Conservation (phyloP, 2,797 vertebrate species). For the Coracias cyanogaster region DNA sequence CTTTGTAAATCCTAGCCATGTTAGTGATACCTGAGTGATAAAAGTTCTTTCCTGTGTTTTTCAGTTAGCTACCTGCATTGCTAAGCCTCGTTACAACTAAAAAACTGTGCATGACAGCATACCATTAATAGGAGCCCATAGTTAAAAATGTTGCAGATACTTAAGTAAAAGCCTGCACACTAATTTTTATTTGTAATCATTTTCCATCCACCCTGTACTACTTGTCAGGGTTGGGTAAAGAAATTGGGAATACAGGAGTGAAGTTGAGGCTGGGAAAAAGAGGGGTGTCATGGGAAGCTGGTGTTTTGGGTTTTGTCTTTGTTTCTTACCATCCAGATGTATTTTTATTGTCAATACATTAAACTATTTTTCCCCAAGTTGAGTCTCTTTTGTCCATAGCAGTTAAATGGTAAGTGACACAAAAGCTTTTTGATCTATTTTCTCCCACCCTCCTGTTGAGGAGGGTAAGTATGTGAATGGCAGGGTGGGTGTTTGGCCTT, state of each 20-base stretch:
- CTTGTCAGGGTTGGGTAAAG: not conserved
- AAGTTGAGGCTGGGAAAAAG: too few relatives aligned
- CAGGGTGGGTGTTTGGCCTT: not conserved
- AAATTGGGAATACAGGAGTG: not conserved
- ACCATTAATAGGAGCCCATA: fast-evolving
- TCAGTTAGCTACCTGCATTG: not conserved
- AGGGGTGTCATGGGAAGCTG: too few relatives aligned
- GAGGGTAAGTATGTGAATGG: not conserved
- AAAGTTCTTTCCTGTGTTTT: not conserved
- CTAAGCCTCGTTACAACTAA: not conserved
- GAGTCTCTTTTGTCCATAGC: not conserved
- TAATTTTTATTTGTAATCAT: not conserved
- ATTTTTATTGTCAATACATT: too few relatives aligned
- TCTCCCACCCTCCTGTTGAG: not conserved
- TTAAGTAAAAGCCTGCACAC: not conserved
- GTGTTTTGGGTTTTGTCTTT: too few relatives aligned
- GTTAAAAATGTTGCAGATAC: not conserved
- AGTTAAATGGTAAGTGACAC: not conserved
- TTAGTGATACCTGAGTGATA: not conserved
- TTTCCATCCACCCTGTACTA: not conserved
- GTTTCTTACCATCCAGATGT: too few relatives aligned
- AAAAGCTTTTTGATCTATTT: not conserved
- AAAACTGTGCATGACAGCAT: not conserved
- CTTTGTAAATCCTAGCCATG: not conserved
- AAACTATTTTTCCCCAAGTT: too few relatives aligned